These are phyloP conservation scores for Pardalotus punctatus DNA, from an alignment of 2,113 vertebrate genomes.

Conservation along the genomic window DNA sequence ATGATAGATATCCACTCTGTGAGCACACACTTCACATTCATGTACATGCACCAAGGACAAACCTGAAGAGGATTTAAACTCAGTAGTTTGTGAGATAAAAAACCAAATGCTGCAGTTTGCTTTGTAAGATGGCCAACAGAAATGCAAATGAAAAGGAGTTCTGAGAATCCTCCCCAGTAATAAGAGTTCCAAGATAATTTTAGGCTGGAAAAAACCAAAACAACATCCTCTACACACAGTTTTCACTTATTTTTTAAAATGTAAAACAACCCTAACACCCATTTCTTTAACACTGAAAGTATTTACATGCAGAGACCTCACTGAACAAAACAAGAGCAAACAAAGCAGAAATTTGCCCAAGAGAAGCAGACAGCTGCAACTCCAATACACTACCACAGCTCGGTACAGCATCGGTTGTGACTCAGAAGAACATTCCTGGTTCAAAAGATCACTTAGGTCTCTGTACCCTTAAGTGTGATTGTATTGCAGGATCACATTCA, in stretches of 20 bases:
- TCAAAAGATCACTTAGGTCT: background rate
- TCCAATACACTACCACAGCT: background rate
- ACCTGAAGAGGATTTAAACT: background rate
- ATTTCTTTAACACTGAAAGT: background rate
- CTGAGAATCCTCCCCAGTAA: background rate
- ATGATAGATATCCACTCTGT: background rate
- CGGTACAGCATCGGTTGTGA: fast-evolving
- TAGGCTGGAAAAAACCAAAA: background rate
- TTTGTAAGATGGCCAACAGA: background rate
- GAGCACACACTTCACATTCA: background rate
- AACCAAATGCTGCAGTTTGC: background rate
- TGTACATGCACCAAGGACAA: background rate
- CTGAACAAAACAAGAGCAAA: background rate
- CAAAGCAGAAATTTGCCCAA: background rate
- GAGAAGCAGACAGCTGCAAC: background rate
- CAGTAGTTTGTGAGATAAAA: background rate
- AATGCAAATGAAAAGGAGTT: background rate
- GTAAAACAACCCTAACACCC: background rate
- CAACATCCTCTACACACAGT: background rate
- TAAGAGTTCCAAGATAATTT: background rate
- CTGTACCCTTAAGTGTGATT: background rate
- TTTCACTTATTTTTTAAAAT: background rate
- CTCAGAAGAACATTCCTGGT: background rate
- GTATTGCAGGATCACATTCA: background rate
- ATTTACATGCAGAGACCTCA: background rate